Conservation (phyloP, 2,888 invertebrate species). For the Pogonocherus hispidulus region DNA sequence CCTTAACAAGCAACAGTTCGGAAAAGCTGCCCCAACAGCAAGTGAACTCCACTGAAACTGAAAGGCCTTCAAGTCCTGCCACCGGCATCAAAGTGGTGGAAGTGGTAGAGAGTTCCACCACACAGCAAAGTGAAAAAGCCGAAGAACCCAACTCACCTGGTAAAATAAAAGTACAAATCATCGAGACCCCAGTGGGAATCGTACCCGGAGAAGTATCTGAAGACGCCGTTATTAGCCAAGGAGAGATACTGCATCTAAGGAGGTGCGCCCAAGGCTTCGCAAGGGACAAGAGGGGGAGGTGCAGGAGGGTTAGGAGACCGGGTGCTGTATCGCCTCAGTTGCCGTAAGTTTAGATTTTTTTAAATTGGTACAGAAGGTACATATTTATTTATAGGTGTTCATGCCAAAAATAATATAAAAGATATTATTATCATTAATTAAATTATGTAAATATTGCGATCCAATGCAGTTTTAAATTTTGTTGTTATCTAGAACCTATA, state of each 20-base stretch:
- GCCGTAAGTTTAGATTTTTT: slow-evolving; percentile 36
- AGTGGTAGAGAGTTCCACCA: slow-evolving; percentile 1
- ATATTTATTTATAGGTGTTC: neutral
- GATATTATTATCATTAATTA: too few species aligned
- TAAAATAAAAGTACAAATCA: slow-evolving; percentile 60
- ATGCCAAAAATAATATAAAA: too few species aligned
- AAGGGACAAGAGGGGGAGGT: slow-evolving; percentile 65
- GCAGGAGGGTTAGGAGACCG: slow-evolving; percentile 63
- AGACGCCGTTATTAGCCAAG: slow-evolving; percentile 34
- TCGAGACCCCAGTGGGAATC: slow-evolving; percentile 45
- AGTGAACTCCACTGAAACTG: neutral
- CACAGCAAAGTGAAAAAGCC: slow-evolving; percentile 15
- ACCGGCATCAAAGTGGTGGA: neutral
- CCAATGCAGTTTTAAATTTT: too few species aligned
- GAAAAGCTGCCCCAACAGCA: neutral
- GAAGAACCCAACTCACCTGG: slow-evolving; percentile 48
- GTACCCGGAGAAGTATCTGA: slow-evolving; percentile 48
- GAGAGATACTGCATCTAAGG: slow-evolving; percentile 57
- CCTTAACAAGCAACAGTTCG: neutral
- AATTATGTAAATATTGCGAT: too few species aligned
- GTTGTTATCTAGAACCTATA: too few species aligned
- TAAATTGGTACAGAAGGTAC: neutral
- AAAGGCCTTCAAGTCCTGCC: neutral
- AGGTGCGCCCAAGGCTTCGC: slow-evolving; percentile 62
- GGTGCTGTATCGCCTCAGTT: slow-evolving; percentile 47